These are phyloP conservation scores for Stenchaetothrips biformis DNA, from an alignment of 2,888 invertebrate genomes.

Conservation along the genomic window DNA sequence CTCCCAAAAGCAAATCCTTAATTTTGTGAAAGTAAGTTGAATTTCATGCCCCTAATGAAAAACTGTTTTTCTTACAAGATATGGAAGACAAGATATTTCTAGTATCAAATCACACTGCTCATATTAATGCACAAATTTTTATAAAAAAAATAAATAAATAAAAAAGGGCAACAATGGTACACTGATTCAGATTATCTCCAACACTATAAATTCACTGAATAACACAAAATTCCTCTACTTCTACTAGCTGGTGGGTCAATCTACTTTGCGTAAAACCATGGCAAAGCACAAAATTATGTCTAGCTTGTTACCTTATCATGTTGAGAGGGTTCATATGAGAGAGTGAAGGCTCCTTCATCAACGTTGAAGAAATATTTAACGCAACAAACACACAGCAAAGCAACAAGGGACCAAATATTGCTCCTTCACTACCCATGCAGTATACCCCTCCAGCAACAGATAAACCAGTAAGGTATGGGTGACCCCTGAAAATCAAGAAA, in stretches of 20 bases:
- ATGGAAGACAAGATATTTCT: not conserved
- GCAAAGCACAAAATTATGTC: not conserved
- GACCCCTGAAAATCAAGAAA: slow-evolving; percentile 59
- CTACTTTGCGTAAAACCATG: not conserved
- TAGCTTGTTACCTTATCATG: not conserved
- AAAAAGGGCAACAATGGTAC: not conserved
- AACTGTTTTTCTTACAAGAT: not conserved
- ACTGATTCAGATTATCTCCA: not conserved
- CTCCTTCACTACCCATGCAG: slow-evolving; percentile 94
- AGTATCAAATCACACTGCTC: not conserved
- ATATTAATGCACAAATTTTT: not conserved
- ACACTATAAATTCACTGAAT: not conserved
- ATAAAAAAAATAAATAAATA: not conserved
- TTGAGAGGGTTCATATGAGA: slow-evolving; percentile 30
- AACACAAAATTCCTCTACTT: not conserved
- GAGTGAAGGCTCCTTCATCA: slow-evolving; percentile 60
- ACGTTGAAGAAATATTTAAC: slow-evolving; percentile 71
- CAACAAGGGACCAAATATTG: slow-evolving; percentile 91
- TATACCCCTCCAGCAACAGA: slow-evolving; percentile 98
- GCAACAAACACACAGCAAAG: slow-evolving; percentile 92
- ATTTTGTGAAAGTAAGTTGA: not conserved
- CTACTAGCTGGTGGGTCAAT: not conserved
- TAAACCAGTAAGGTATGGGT: slow-evolving; percentile 93
- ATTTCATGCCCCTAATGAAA: not conserved
- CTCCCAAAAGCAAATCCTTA: not conserved